Evolutionary conservation across 1,140 invertebrate genomes (phyloP).

Genomic region (Drosophila pectinifera): DNA sequence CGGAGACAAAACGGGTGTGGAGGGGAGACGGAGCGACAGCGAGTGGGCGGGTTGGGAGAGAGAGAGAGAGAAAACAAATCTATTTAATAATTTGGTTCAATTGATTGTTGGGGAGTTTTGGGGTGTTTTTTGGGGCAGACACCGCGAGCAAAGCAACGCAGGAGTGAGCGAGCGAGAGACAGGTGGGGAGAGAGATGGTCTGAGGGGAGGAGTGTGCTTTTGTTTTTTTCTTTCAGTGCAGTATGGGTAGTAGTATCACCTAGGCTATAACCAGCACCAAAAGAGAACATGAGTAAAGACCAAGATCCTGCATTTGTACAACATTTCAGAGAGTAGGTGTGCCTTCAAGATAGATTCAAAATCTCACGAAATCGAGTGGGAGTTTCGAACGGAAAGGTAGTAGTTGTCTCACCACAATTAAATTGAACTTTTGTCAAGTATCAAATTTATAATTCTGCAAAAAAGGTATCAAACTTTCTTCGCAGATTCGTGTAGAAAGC

Average conservation of each 20-base stretch:
- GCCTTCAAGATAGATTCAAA: background rate
- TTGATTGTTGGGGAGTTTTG: constrained; percentile 1
- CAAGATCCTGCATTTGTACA: constrained; percentile 20
- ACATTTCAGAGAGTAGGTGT: background rate
- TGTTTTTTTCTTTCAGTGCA: constrained; percentile 30
- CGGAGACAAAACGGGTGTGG: constrained; percentile 17
- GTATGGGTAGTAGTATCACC: constrained; percentile 19
- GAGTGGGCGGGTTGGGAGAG: constrained; percentile 34
- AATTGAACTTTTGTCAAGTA: background rate
- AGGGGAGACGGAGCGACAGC: constrained; percentile 8
- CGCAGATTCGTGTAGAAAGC: background rate
- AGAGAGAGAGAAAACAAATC: constrained; percentile 58
- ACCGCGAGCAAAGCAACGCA: constrained; percentile 74
- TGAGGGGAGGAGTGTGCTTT: background rate
- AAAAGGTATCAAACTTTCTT: too few species aligned
- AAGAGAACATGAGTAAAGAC: background rate
- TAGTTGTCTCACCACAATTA: background rate
- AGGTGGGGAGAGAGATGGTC: constrained; percentile 1
- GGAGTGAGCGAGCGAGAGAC: constrained; percentile 29
- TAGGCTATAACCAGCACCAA: constrained; percentile 43
- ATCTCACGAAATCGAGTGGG: too few species aligned
- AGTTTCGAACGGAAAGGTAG: background rate
- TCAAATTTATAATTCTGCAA: background rate
- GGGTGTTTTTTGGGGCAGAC: constrained; percentile 24
- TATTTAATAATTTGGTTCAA: constrained; percentile 30